Conservation (phyloP, 2,113 vertebrate species). For the Mastomys coucha region DNA sequence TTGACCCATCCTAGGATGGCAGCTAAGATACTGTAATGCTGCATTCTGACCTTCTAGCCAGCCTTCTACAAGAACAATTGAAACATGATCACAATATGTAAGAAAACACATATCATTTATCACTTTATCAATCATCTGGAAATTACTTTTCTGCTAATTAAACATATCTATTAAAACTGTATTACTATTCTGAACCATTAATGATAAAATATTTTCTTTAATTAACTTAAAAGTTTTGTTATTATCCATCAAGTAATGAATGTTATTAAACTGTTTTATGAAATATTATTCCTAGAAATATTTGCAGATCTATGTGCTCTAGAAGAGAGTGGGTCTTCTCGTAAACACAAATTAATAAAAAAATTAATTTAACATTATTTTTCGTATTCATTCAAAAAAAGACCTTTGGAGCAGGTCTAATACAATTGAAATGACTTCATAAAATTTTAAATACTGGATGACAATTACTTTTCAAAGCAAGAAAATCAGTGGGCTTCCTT, state of each 20-base stretch:
- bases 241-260: slow-evolving; percentile 2
- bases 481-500: slow-evolving; percentile 2
- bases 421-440: neutral
- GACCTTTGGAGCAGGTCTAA: neutral
- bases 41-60: neutral
- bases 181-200: neutral
- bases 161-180: neutral
- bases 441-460: slow-evolving; percentile 18
- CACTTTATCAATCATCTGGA: neutral
- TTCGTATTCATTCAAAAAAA: slow-evolving; percentile 12
- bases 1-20: neutral
- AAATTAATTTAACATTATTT: slow-evolving; percentile 34
- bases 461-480: slow-evolving; percentile 41
- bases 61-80: neutral
- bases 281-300: neutral
- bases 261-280: neutral
- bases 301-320: slow-evolving; percentile 8
- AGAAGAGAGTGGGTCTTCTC: neutral
- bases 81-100: neutral
- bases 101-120: slow-evolving; percentile 45
- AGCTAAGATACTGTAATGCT: neutral
- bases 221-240: slow-evolving; percentile 42
- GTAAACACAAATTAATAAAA: slow-evolving; percentile 48
- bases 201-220: slow-evolving; percentile 35
- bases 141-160: neutral